Base-by-base conservation (phyloP, 2,888 invertebrate species). In the Thymelicus lineola region DNA sequence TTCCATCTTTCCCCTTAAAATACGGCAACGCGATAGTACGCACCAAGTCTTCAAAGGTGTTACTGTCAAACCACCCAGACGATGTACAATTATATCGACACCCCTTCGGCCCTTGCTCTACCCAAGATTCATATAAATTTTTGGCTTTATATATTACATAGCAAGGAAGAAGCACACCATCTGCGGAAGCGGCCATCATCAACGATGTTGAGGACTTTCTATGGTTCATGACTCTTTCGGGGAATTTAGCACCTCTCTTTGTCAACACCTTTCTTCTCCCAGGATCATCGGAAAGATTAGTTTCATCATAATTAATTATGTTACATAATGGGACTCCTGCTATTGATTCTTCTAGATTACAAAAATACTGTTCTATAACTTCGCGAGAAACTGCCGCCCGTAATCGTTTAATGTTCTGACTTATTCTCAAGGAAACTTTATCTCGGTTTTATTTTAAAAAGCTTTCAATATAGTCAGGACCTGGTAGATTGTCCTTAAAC, bases 51-150 rank as follows among this genome's bases (percentile, higher is more conserved):
- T 81, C 77, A 76, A 86, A 86, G 53, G 73, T 77, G 1, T 57
- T 68, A 5, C 71, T 46, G 72, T 85, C 86, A 71, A 86, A 82
- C 85, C 85, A 86, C 2, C 85, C 89, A 60, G 77, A 80, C 66
- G 77, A 73, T 4, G 82, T 77, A 2, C 84, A 65, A 74, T 86
- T 89, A 73, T 86, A 91, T 14, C 84, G 53, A 71, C 80, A 53
- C 59, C 80, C 75, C 67, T 63, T 59, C 66, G 86, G 87, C n/a
- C 90, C 89, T 1, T 3, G 5, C 17, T 48, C n/a, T 14, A 9
- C 9, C 50, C 17, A 50, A 17, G 17, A 12, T 1, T 50, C 9
- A 7, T 20, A 53, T 53, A 53, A 7, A 12, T 53, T 20, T 53
- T 53, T 0, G 0, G 53, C 20, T 53, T 53, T 53, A 53, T 53